A percentile compares a stretch with the other conserved stretches of the same genome.
phyloP scores from a whole-genome alignment of 2,113 vertebrate species.

The Parotia lawesii region DNA sequence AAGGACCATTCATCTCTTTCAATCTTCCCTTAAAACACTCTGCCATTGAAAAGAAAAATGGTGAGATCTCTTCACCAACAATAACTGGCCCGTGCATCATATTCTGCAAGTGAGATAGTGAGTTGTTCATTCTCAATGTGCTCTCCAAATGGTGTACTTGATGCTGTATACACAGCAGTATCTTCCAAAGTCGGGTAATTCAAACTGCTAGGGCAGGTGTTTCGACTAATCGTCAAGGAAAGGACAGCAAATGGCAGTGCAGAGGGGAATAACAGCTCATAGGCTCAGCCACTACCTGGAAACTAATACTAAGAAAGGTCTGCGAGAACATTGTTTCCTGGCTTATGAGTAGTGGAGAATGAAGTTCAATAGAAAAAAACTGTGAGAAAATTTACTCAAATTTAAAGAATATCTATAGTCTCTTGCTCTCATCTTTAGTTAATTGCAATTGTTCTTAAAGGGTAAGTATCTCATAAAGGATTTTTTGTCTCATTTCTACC shows the following conservation, averaged over 20 bases:
- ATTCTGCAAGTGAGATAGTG: neutral
- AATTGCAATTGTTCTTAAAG: neutral
- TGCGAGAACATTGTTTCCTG: accelerated
- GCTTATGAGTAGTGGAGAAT: neutral
- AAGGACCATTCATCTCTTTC: constrained; percentile 33
- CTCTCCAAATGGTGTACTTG: neutral
- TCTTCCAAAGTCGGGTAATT: neutral
- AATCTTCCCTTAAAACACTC: neutral
- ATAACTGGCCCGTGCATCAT: neutral
- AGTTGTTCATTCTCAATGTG: neutral
- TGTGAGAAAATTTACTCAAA: neutral
- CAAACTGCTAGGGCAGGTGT: neutral
- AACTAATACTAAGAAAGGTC: neutral
- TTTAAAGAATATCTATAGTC: neutral
- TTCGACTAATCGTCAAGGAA: neutral
- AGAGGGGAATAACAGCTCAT: neutral
- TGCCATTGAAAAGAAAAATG: constrained; percentile 8
- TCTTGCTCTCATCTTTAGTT: neutral
- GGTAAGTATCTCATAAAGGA: neutral
- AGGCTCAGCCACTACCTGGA: neutral
- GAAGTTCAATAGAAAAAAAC: neutral
- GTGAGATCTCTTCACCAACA: constrained; percentile 26
- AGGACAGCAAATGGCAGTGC: neutral
- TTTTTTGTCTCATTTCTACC: neutral
- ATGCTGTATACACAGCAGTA: neutral